A percentile compares a stretch with the other conserved stretches of the same genome.
phyloP scores from a whole-genome alignment of 2,797 vertebrate species.

The Botia kubotai region DNA sequence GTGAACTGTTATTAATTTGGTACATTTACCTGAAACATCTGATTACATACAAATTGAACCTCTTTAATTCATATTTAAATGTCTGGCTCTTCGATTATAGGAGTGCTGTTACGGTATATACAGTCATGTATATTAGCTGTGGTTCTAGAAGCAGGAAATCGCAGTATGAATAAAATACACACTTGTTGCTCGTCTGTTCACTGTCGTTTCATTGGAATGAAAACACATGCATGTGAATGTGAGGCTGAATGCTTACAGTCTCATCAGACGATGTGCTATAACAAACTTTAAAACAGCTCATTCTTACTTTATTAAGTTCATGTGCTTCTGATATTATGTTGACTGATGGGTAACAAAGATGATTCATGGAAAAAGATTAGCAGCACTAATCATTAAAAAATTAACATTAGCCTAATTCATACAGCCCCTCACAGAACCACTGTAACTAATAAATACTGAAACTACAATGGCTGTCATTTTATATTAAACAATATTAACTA shows the following conservation, averaged over 20 bases:
- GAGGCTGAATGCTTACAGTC: too few species aligned
- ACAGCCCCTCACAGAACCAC: neutral
- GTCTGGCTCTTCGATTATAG: too few species aligned
- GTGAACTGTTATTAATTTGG: neutral
- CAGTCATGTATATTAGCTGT: too few species aligned
- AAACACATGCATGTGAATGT: too few species aligned
- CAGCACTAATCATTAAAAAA: constrained; percentile 41
- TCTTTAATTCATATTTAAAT: neutral
- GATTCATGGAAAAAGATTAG: constrained; percentile 44
- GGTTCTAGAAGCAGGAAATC: neutral
- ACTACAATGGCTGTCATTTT: neutral
- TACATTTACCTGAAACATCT: neutral
- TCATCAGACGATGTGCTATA: neutral
- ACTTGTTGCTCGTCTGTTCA: constrained; percentile 35
- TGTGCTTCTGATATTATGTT: neutral
- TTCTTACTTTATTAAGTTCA: neutral
- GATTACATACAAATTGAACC: neutral
- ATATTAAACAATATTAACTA: neutral
- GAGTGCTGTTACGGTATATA: too few species aligned
- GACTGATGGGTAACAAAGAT: neutral
- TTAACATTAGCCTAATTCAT: neutral
- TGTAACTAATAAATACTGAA: neutral
- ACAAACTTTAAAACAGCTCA: neutral
- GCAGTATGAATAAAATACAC: neutral
- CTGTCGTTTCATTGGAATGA: too few species aligned